Conservation (phyloP, 2,797 vertebrate genomes). For the Phylloscopus collybita region DNA sequence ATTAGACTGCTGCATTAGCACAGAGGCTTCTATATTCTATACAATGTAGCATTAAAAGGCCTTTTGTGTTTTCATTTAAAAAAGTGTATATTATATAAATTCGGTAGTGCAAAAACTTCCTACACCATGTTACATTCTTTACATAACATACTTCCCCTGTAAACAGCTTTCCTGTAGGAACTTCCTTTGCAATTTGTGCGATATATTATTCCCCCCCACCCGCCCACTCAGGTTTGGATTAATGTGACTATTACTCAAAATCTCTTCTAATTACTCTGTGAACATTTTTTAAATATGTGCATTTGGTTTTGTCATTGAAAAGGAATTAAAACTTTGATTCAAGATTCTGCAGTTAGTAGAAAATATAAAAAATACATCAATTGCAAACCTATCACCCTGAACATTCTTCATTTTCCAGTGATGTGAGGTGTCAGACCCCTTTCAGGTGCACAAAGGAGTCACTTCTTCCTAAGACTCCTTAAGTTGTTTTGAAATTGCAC, state of each 20-base stretch:
- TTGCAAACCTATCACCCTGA: slow-evolving; percentile 49
- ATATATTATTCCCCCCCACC: background rate
- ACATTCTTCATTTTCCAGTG: slow-evolving; percentile 3
- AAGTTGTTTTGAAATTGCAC: background rate
- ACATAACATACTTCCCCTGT: background rate
- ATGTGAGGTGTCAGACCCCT: background rate
- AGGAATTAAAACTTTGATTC: slow-evolving; percentile 21
- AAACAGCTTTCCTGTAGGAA: slow-evolving; percentile 44
- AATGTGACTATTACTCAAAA: background rate
- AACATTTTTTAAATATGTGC: background rate
- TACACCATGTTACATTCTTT: slow-evolving; percentile 55
- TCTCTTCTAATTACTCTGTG: background rate
- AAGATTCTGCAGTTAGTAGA: slow-evolving; percentile 29
- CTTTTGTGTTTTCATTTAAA: slow-evolving; percentile 58
- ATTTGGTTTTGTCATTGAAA: slow-evolving; percentile 22
- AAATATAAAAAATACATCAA: slow-evolving; percentile 46
- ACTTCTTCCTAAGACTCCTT: background rate
- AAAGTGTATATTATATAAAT: slow-evolving; percentile 54
- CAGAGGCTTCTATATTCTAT: slow-evolving; percentile 37
- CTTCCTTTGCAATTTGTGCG: slow-evolving; percentile 53
- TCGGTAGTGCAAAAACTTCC: slow-evolving; percentile 63
- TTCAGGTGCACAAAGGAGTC: background rate
- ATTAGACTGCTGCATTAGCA: slow-evolving; percentile 3
- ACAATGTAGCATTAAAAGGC: slow-evolving; percentile 42
- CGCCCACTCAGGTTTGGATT: background rate